phyloP scores from a whole-genome alignment of 2,888 invertebrate genomes.

The Conchocele bisecta region DNA sequence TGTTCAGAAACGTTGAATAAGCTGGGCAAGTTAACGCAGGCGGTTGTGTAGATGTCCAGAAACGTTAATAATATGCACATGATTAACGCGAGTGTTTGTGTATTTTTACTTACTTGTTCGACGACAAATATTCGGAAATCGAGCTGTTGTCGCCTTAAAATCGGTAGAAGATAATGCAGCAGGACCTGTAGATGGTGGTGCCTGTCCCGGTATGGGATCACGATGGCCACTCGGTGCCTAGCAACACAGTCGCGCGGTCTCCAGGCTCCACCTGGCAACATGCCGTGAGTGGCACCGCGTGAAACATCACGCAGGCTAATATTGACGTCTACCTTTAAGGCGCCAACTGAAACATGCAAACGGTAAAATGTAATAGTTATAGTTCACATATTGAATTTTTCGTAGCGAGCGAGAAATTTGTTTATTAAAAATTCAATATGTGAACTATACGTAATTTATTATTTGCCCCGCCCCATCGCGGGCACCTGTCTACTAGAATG shows the following conservation, averaged over 20 bases:
- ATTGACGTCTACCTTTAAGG: neutral
- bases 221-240: conserved; percentile 77
- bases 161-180: conserved; percentile 84
- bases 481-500: no score
- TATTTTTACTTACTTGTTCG: conserved; percentile 82
- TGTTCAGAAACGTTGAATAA: no score
- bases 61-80: no score
- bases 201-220: conserved; percentile 83
- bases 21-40: no score
- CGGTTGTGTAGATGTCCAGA: no score
- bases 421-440: no score
- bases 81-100: no score
- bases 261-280: conserved; percentile 75
- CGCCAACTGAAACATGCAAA: conserved; percentile 6
- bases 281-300: neutral
- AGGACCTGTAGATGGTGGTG: conserved; percentile 83
- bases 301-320: neutral
- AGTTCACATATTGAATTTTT: no score
- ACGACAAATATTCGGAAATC: conserved; percentile 84
- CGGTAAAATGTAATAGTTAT: no score
- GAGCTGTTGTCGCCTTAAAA: conserved; percentile 84
- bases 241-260: conserved; percentile 72
- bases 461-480: no score
- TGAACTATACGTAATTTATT: no score
- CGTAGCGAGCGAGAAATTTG: no score